Conservation (phyloP, 2,888 invertebrate species). For the Hipparchia semele region DNA sequence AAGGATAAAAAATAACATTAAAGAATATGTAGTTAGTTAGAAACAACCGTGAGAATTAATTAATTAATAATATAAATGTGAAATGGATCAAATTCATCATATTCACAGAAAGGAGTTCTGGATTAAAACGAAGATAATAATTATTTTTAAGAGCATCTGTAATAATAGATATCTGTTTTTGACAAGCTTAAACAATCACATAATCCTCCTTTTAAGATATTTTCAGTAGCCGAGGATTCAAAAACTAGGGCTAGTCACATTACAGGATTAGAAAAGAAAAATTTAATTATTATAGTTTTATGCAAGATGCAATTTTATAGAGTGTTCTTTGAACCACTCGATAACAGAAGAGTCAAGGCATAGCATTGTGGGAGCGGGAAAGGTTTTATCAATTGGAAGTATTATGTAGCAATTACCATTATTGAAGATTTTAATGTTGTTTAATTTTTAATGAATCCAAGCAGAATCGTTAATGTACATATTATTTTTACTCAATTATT, state of each 20-base stretch:
- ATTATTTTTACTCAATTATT: not conserved
- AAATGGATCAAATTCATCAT: not conserved
- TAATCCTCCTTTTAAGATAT: no score
- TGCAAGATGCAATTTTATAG: not conserved
- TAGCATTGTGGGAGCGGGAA: not conserved
- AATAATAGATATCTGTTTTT: not conserved
- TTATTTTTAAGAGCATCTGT: not conserved
- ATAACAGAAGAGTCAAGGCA: not conserved
- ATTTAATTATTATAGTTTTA: not conserved
- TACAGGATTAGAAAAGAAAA: not conserved
- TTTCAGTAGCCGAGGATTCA: not conserved
- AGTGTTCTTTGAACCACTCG: not conserved
- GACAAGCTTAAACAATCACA: not conserved
- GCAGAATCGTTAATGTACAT: not conserved
- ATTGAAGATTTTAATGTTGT: not conserved
- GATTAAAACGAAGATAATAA: not conserved
- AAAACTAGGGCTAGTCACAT: not conserved
- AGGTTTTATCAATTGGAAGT: not conserved
- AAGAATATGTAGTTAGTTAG: not conserved
- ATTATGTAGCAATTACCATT: not conserved
- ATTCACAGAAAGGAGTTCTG: not conserved
- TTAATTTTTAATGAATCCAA: not conserved
- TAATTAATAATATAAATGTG: not conserved
- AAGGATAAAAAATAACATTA: not conserved
- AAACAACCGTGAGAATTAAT: not conserved